These are phyloP conservation scores for Ovis aries DNA, from an alignment of 2,113 vertebrate species.

Conservation along the genomic window DNA sequence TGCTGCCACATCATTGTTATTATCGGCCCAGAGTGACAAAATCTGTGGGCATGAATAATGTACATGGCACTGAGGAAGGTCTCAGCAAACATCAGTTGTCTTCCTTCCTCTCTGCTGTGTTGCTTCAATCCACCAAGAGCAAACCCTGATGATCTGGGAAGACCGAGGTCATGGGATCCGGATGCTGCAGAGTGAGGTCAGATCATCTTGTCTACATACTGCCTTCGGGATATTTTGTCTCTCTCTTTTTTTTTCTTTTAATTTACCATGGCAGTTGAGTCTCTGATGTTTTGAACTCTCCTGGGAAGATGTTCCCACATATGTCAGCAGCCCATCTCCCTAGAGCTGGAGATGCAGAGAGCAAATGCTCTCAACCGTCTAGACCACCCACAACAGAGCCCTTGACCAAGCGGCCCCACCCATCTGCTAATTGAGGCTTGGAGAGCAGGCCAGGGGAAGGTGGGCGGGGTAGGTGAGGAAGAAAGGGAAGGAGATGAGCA, in stretches of 20 bases:
- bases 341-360: neutral
- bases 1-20: accelerated
- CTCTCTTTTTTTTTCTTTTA: neutral
- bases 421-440: neutral
- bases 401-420: neutral
- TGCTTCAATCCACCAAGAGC: accelerated
- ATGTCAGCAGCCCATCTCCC: neutral
- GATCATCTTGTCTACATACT: neutral
- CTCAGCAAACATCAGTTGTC: accelerated
- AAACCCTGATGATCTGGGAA: accelerated
- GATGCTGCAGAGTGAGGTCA: neutral
- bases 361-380: accelerated
- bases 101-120: accelerated
- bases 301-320: neutral
- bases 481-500: neutral
- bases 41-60: neutral
- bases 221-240: neutral
- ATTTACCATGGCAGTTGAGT: neutral
- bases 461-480: neutral
- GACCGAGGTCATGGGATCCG: neutral
- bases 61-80: accelerated
- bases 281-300: neutral
- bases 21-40: too few relatives aligned
- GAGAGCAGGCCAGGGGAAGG: neutral
- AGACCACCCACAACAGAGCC: neutral